A percentile compares a stretch with the other conserved stretches of the same genome.
phyloP scores from a whole-genome alignment of 2,888 invertebrate genomes.

The Erebia palarica region DNA sequence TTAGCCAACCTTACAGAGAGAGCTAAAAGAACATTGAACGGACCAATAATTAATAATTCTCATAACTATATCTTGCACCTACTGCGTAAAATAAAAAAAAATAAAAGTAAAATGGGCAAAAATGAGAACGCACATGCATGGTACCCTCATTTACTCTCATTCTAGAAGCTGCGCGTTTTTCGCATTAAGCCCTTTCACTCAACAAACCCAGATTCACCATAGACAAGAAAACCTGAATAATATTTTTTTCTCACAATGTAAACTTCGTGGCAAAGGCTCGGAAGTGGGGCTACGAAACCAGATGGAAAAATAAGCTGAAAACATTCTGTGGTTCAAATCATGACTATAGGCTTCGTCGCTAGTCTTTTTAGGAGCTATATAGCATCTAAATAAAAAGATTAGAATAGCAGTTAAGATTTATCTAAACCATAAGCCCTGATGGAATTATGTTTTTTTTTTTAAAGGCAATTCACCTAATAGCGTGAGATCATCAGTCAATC shows the following conservation, averaged over 20 bases:
- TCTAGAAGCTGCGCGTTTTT: constrained; percentile 25
- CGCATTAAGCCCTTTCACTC: constrained; percentile 33
- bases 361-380: too few species aligned
- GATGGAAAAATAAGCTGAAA: background rate
- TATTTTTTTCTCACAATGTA: constrained; percentile 38
- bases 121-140: constrained; percentile 5
- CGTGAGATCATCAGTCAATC: too few species aligned
- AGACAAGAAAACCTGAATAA: constrained; percentile 39
- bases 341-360: too few species aligned
- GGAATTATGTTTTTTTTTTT: too few species aligned
- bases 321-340: background rate
- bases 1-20: too few species aligned
- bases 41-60: too few species aligned
- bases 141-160: constrained; percentile 28
- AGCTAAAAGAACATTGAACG: too few species aligned
- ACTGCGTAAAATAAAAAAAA: background rate
- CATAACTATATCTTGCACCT: too few species aligned
- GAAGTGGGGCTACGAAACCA: background rate
- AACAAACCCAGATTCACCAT: constrained; percentile 36
- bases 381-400: too few species aligned
- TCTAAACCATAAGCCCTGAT: too few species aligned
- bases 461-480: too few species aligned
- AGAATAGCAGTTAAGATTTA: too few species aligned
- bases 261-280: constrained; percentile 47
- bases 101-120: background rate